phyloP scores from a whole-genome alignment of 2,888 invertebrate genomes.

The Cactoblastis cactorum region DNA sequence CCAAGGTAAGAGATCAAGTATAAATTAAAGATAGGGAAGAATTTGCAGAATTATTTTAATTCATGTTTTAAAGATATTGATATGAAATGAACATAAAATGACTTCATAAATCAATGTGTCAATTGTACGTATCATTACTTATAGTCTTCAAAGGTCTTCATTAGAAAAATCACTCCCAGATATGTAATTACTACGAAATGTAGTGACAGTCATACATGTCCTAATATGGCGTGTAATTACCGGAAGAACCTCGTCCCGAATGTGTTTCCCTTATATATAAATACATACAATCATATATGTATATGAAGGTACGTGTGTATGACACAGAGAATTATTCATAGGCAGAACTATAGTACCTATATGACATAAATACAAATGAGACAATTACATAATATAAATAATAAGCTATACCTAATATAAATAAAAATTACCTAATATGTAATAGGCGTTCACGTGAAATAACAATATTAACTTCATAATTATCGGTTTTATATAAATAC shows the following conservation, averaged over 20 bases:
- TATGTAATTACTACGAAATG: slow-evolving; percentile 12
- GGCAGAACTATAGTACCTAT: background rate
- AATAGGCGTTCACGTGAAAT: too few species aligned
- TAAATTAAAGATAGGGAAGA: too few species aligned
- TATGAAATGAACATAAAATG: too few species aligned
- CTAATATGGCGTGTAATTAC: slow-evolving; percentile 19
- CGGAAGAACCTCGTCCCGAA: slow-evolving; percentile 16
- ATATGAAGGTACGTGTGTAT: slow-evolving; percentile 5
- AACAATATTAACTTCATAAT: too few species aligned
- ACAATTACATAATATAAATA: background rate
- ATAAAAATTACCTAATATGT: too few species aligned
- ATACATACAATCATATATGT: slow-evolving; percentile 7
- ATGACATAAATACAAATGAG: background rate
- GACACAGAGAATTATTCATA: background rate
- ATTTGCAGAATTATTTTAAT: too few species aligned
- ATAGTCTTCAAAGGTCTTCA: background rate
- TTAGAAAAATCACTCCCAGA: background rate
- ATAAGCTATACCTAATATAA: too few species aligned
- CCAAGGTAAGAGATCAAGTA: too few species aligned
- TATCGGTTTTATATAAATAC: too few species aligned
- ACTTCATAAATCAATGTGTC: too few species aligned
- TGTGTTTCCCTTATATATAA: slow-evolving; percentile 17
- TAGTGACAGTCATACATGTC: slow-evolving; percentile 12
- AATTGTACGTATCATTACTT: too few species aligned
- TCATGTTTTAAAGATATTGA: too few species aligned